Evolutionary conservation across 2,888 invertebrate genomes (phyloP).

Genomic region (Eremobia ochroleuca): DNA sequence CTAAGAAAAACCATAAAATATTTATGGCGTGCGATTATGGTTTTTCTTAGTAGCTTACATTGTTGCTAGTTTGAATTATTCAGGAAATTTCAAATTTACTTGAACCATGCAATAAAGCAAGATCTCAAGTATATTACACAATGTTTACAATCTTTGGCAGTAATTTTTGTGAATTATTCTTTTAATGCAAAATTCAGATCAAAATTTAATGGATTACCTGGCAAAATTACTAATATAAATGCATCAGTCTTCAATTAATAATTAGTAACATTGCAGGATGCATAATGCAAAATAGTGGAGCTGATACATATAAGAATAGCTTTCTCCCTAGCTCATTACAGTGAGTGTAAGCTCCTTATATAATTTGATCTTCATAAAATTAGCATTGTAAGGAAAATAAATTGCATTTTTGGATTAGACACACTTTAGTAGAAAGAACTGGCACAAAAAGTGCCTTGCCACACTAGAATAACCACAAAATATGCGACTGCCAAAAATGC

Average conservation of each 20-base stretch:
- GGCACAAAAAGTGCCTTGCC: constrained; percentile 58
- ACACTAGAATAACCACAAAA: constrained; percentile 66
- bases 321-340: constrained; percentile 69
- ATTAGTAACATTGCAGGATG: constrained; percentile 61
- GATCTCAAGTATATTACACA: constrained; percentile 27
- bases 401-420: constrained; percentile 66
- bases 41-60: no score
- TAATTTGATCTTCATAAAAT: constrained; percentile 54
- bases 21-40: no score
- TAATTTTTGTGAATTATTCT: constrained; percentile 28
- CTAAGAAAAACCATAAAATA: no score
- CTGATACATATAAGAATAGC: constrained; percentile 59
- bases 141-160: constrained; percentile 62
- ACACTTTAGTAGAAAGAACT: constrained; percentile 56
- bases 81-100: constrained; percentile 18
- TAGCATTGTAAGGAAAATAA: constrained; percentile 53
- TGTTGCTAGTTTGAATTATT: constrained; percentile 17
- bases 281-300: constrained; percentile 60
- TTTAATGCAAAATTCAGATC: constrained; percentile 42
- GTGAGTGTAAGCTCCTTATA: constrained; percentile 64
- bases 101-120: constrained; percentile 12
- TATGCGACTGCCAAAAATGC: constrained; percentile 61
- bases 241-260: constrained; percentile 83
- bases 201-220: constrained; percentile 24
- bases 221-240: constrained; percentile 75